Conservation (phyloP, 2,113 vertebrate species). For the Pipa parva region DNA sequence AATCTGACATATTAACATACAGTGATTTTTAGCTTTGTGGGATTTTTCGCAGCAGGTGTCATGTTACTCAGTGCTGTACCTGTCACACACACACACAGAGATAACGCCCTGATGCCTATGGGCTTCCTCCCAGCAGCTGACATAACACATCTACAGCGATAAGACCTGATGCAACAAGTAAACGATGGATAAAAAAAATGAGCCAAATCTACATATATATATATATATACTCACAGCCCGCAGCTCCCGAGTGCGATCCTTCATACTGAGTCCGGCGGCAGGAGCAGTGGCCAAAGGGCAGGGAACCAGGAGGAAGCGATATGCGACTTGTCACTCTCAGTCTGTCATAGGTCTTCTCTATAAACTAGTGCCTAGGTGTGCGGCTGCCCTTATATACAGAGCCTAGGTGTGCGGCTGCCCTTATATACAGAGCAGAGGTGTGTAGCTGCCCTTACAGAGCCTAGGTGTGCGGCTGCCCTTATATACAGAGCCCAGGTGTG, state of each 20-base stretch:
- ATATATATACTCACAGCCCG: conserved; percentile 44
- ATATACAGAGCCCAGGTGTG: not conserved
- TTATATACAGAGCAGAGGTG: not conserved
- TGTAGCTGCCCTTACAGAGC: not conserved
- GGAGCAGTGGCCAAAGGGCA: conserved; percentile 8
- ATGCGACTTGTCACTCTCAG: not conserved
- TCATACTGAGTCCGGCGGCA: conserved; percentile 33
- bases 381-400: not conserved
- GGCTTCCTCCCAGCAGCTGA: too few relatives aligned
- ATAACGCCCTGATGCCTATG: too few relatives aligned
- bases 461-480: not conserved
- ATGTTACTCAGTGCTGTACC: too few relatives aligned
- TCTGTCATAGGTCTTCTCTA: conserved; percentile 11
- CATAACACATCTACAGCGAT: too few relatives aligned
- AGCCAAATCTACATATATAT: too few relatives aligned
- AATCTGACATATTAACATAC: too few relatives aligned
- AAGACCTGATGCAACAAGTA: too few relatives aligned
- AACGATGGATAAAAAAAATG: too few relatives aligned
- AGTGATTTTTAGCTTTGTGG: too few relatives aligned
- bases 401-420: not conserved
- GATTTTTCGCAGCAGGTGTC: too few relatives aligned
- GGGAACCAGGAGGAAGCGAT: conserved; percentile 8
- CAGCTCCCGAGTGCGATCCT: conserved; percentile 47
- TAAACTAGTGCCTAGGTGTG: not conserved
- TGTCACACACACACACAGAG: too few relatives aligned